These are phyloP conservation scores for Chitala chitala DNA, from an alignment of 2,113 vertebrate species.

Conservation along the genomic window DNA sequence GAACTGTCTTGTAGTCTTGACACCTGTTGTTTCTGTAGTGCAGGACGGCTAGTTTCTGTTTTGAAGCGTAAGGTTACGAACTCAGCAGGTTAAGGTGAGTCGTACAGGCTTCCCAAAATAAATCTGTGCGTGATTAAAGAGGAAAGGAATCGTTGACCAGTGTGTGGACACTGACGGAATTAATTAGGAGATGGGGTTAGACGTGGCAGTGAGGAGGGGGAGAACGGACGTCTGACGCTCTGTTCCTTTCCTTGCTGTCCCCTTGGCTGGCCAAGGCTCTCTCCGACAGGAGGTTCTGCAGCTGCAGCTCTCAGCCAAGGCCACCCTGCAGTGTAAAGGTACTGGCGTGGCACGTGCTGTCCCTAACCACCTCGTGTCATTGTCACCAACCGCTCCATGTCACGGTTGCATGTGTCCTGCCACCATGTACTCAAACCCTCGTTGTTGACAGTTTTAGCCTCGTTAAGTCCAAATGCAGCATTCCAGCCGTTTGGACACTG, in stretches of 20 bases:
- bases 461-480: background rate
- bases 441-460: background rate
- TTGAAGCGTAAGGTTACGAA: too few relatives aligned
- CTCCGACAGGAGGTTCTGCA: conserved; percentile 71
- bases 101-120: too few relatives aligned
- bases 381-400: background rate
- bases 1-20: too few relatives aligned
- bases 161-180: background rate
- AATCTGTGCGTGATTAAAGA: too few relatives aligned
- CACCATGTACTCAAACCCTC: background rate
- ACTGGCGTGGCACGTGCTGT: conserved; percentile 18
- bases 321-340: conserved; percentile 57
- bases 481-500: background rate
- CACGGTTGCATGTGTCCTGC: background rate
- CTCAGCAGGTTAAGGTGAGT: too few relatives aligned
- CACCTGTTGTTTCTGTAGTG: too few relatives aligned
- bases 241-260: background rate
- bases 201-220: background rate
- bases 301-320: conserved; percentile 65
- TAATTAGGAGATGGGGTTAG: background rate
- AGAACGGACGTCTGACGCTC: background rate
- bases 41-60: too few relatives aligned
- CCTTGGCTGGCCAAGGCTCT: conserved; percentile 53
- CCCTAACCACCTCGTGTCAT: background rate
- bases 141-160: too few relatives aligned